A percentile compares a stretch with the other conserved stretches of the same genome.
phyloP scores from a whole-genome alignment of 2,888 invertebrate genomes.

The Dione juno region DNA sequence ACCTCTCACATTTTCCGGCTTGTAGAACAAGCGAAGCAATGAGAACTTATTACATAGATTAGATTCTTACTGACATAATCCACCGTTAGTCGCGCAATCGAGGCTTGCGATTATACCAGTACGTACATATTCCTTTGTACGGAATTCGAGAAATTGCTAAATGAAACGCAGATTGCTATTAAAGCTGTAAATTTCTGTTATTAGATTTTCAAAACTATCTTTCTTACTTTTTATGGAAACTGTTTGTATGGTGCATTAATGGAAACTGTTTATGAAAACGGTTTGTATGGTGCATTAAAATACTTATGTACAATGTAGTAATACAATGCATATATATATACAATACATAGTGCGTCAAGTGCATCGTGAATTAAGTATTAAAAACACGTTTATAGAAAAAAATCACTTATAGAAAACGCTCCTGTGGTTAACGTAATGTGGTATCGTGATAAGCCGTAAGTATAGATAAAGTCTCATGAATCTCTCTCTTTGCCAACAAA shows the following conservation, averaged over 20 bases:
- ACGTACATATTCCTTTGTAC: not conserved
- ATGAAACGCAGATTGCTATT: not conserved
- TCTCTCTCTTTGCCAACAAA: no score
- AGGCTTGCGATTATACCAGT: not conserved
- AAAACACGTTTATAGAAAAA: not conserved
- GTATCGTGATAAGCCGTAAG: not conserved
- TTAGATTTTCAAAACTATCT: not conserved
- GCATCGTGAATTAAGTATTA: no score
- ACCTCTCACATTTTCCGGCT: slow-evolving; percentile 20
- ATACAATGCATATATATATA: no score
- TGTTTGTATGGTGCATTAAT: no score
- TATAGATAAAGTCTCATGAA: slow-evolving; percentile 7
- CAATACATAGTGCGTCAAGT: no score
- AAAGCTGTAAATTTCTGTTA: not conserved
- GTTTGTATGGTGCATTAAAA: no score
- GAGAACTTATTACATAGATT: slow-evolving; percentile 20
- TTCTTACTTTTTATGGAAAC: not conserved
- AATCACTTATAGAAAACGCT: not conserved
- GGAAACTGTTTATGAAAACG: not conserved
- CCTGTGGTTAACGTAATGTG: not conserved
- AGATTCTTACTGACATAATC: slow-evolving; percentile 24
- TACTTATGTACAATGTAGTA: not conserved
- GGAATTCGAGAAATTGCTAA: not conserved
- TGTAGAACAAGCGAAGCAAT: slow-evolving; percentile 4
- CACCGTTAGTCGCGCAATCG: slow-evolving; percentile 13